Base-by-base conservation (phyloP, 1,140 invertebrate genomes). In the Trichonephila clavipes region DNA sequence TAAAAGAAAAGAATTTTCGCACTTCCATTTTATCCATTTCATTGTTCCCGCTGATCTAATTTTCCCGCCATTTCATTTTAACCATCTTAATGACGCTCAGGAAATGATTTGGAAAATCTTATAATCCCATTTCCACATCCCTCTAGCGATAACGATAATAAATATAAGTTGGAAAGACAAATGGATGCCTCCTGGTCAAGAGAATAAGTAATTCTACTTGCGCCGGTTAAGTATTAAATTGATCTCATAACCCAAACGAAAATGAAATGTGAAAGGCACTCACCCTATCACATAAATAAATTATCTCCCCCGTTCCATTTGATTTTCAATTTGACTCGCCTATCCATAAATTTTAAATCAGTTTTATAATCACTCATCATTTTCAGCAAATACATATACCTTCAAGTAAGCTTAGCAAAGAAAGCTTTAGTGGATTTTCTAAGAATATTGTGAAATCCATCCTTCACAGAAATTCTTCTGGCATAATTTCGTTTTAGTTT, bases 151-250 rank as follows among this genome's bases (percentile, higher is more conserved):
- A 28, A 83, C 16, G 82, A 83, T 83, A n/a, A 58, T 83, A 51
- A 83, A 83, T 51, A 51, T 83, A 83, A 83, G 44, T 58, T 12
- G 82, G 51, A 24, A 83, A 83, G 82, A 83, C 82, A 83, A 51
- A 83, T 59, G 82, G 82, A 59, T 83, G n/a, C 82, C 82, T 59
- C 18, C 82, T 83, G 51, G 82, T 83, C 51, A 83, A 83, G 44
- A 58, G 82, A 59, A 59, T 28, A 28, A 83, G n/a, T 83, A 83
- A 83, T 58, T 58, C 58, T 16, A 59, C 10, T 51, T 44, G 16
- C 44, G n/a, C 72, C 28, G 28, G 28, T 40, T 40, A 77, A 34
- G 28, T 77, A 4, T 28, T 77, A 40, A 77, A 77, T 34, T 77
- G 16, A 77, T 77, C 72, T 19, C 28, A 77, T 34, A 40, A 34